Percentiles rank a stretch among this genome's conserved stretches.
phyloP scores from a whole-genome alignment of 1,140 invertebrate genomes.

The Pteromalus puparum region DNA sequence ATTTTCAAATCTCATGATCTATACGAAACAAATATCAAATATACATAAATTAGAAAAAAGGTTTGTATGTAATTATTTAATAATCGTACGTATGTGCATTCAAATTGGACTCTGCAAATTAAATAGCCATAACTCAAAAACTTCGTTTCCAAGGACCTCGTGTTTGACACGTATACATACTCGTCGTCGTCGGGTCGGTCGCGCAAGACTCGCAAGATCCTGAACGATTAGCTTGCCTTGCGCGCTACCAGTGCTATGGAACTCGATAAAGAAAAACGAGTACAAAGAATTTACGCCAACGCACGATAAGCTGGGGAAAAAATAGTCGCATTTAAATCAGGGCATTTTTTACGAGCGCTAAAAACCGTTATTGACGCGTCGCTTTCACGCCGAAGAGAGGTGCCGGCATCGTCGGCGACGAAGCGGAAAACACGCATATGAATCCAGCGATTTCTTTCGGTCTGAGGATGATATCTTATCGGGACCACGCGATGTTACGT shows the following conservation, averaged over 20 bases:
- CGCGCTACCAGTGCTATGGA: not conserved
- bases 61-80: too few species aligned
- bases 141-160: not conserved
- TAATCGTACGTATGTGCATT: too few species aligned
- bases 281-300: conserved; percentile 10
- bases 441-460: conserved; percentile 17
- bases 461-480: conserved; percentile 18
- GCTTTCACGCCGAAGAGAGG: conserved; percentile 9
- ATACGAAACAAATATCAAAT: too few species aligned
- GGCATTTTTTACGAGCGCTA: conserved; percentile 25
- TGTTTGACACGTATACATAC: too few species aligned
- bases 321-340: conserved; percentile 42
- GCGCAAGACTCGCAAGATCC: not conserved
- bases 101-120: too few species aligned
- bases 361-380: conserved; percentile 38
- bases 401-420: not conserved
- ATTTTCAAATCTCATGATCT: too few species aligned
- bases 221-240: not conserved
- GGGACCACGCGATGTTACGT: conserved; percentile 23
- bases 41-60: too few species aligned
- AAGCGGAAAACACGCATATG: conserved; percentile 11
- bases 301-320: conserved; percentile 22
- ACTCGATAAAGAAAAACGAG: conserved; percentile 14
- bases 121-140: not conserved
- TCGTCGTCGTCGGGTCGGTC: not conserved